phyloP scores from a whole-genome alignment of 2,888 invertebrate species.

The Ceriagrion tenellum region DNA sequence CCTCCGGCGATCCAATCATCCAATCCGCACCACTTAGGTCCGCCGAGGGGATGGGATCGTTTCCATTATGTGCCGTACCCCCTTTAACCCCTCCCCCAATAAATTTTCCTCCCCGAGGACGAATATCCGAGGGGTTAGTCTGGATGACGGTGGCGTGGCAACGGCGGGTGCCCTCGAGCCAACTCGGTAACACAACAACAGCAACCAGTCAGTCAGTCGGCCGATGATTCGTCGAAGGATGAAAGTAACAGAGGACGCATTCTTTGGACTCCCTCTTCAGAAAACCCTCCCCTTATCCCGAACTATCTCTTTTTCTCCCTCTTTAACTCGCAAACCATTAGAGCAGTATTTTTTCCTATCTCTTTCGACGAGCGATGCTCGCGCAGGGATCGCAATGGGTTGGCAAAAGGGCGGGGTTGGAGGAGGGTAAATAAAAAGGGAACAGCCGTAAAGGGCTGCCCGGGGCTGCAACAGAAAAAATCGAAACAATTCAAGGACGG shows the following conservation, averaged over 20 bases:
- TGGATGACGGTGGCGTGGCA: no score
- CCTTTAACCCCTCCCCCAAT: no score
- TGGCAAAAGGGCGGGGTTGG: not conserved
- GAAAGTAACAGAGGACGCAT: not conserved
- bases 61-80: no score
- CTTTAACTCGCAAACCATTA: not conserved
- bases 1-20: not conserved
- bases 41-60: not conserved
- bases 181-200: not conserved
- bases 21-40: conserved; percentile 4
- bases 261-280: not conserved
- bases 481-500: not conserved
- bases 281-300: not conserved
- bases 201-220: not conserved
- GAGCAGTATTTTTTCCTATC: not conserved
- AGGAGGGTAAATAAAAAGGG: not conserved
- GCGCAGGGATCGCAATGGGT: not conserved
- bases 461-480: not conserved
- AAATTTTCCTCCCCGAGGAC: no score
- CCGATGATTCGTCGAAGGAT: not conserved
- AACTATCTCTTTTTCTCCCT: not conserved
- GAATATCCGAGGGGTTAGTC: no score
- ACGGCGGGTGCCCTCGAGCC: not conserved
- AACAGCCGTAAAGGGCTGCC: not conserved
- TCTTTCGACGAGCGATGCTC: not conserved